A percentile compares a stretch with the other conserved stretches of the same genome.
phyloP scores from a whole-genome alignment of 2,888 invertebrate genomes.

The Dexiosoma caninum region DNA sequence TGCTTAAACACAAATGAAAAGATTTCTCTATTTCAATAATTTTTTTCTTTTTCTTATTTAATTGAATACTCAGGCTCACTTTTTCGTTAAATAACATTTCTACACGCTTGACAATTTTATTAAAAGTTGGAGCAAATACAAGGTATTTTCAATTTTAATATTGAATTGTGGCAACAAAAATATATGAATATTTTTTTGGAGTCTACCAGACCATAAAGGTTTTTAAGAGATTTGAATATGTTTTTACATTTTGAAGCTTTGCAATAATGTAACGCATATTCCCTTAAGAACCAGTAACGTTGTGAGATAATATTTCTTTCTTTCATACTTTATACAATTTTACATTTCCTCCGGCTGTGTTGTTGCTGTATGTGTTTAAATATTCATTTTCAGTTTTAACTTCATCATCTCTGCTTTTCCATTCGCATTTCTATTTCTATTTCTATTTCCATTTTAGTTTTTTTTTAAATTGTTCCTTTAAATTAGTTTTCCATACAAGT shows the following conservation, averaged over 20 bases:
- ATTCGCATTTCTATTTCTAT: neutral
- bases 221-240: no score
- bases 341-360: no score
- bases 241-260: no score
- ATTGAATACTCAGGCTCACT: conserved; percentile 61
- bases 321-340: no score
- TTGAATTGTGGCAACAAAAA: no score
- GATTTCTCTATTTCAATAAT: neutral
- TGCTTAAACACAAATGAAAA: no score
- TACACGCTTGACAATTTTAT: neutral
- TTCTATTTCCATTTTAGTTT: neutral
- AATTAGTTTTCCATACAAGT: conserved; percentile 35
- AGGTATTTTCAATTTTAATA: neutral
- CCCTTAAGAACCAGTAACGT: no score
- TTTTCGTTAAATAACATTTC: neutral
- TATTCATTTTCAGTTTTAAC: no score
- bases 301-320: no score
- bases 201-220: neutral
- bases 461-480: neutral
- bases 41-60: conserved; percentile 23
- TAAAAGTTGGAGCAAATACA: neutral
- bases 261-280: no score
- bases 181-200: no score
- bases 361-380: no score
- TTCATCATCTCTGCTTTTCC: neutral